A percentile compares a stretch with the other conserved stretches of the same genome.
These are phyloP conservation scores for Mustela nigripes DNA, from an alignment of 2,113 vertebrate genomes.

Conservation along the genomic window DNA sequence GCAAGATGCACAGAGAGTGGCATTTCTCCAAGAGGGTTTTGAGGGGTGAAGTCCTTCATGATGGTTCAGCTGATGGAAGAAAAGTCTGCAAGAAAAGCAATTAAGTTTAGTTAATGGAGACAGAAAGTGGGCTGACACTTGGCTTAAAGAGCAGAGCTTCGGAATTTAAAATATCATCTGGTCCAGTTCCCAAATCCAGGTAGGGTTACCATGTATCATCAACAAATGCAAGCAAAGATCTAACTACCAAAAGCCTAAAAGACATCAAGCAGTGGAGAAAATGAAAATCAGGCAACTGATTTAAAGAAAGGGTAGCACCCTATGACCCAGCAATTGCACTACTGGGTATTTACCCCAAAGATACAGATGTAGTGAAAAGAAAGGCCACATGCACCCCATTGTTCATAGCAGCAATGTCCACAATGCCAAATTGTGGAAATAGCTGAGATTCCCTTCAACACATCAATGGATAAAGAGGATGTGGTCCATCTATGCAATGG, in stretches of 20 bases:
- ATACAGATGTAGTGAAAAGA: too few relatives aligned
- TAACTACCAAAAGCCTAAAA: neutral
- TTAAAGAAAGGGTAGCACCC: neutral
- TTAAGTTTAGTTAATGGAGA: neutral
- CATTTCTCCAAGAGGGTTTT: constrained; percentile 92
- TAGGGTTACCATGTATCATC: neutral
- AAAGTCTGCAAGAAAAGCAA: constrained; percentile 87
- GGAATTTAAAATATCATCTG: constrained; percentile 1
- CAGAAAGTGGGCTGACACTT: neutral
- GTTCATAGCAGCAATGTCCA: too few relatives aligned
- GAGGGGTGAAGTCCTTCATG: constrained; percentile 88
- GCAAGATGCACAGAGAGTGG: constrained; percentile 91
- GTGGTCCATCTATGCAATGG: too few relatives aligned
- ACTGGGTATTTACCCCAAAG: too few relatives aligned
- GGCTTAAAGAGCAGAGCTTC: constrained; percentile 8
- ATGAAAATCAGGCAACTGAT: neutral
- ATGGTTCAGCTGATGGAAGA: constrained; percentile 88
- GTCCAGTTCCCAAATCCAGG: neutral
- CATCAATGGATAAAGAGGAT: too few relatives aligned
- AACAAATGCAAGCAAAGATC: constrained; percentile 7
- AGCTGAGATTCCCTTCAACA: too few relatives aligned
- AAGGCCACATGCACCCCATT: too few relatives aligned
- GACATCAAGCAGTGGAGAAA: neutral
- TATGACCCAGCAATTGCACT: too few relatives aligned
- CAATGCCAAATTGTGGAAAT: too few relatives aligned